phyloP scores from a whole-genome alignment of 2,888 invertebrate species.

The Drosophila borealis region DNA sequence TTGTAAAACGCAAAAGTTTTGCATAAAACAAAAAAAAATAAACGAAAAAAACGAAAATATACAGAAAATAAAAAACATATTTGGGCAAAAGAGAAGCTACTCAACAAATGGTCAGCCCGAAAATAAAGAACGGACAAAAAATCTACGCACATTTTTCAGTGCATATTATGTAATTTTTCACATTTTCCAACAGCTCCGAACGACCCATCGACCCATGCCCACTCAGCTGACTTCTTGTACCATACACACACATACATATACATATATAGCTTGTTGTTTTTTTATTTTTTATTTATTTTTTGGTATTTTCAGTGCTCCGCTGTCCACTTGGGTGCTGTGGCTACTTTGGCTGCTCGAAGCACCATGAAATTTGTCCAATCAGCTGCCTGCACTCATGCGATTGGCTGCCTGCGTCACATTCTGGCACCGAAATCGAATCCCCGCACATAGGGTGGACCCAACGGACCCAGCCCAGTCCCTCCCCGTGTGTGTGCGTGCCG shows the following conservation, averaged over 20 bases:
- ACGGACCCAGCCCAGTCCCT: slow-evolving; percentile 26
- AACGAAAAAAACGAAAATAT: slow-evolving; percentile 8
- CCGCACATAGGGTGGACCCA: slow-evolving; percentile 48
- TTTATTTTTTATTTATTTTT: background rate
- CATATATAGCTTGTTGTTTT: slow-evolving; percentile 4
- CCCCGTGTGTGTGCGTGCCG: slow-evolving; percentile 16
- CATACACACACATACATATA: background rate
- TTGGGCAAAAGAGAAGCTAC: slow-evolving; percentile 38
- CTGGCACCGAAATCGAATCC: slow-evolving; percentile 82
- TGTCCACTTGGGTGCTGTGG: slow-evolving; percentile 24
- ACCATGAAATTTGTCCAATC: slow-evolving; percentile 77
- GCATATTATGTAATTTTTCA: slow-evolving; percentile 79
- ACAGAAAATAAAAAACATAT: slow-evolving; percentile 23
- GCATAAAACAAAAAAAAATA: slow-evolving; percentile 64
- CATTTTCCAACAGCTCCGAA: slow-evolving; percentile 58
- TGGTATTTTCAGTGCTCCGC: slow-evolving; percentile 6
- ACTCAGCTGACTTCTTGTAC: slow-evolving; percentile 33
- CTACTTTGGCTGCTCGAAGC: slow-evolving; percentile 42
- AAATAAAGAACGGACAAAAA: slow-evolving; percentile 62
- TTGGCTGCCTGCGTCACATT: slow-evolving; percentile 66
- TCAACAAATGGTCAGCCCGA: slow-evolving; percentile 54
- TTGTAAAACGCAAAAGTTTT: slow-evolving; percentile 80
- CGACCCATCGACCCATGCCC: slow-evolving; percentile 31
- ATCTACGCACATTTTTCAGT: slow-evolving; percentile 78
- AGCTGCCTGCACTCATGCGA: slow-evolving; percentile 75